Base-by-base conservation (phyloP, 2,797 vertebrate genomes). In the Oryzias sinensis region DNA sequence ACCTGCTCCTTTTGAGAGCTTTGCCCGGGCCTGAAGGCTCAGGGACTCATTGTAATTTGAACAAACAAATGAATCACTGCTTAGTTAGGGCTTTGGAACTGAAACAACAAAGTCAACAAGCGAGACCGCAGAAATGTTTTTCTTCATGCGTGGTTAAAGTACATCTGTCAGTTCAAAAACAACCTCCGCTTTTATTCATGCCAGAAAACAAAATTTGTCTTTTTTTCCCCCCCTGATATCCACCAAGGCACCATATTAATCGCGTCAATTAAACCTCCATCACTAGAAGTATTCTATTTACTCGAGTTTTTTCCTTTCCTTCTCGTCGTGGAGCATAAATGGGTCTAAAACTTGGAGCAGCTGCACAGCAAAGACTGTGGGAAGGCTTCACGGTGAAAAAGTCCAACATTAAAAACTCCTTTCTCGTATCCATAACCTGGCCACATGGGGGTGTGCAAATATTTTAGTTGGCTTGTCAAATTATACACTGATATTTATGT, bases 371-470 rank as follows among this genome's bases (percentile, higher is more conserved):
- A 80, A 72, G 64, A 65, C 75, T 78, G 17, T 3, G 43, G 27
- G 58, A 72, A 68, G 79, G 77, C 72, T 74, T 67, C 55, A 69
- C 85, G 76, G 86, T 84, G 73, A 82, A 85, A 85, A 88, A 89
- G 80, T 88, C 80, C 82, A 80, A 75, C 45, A 79, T 52, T 65
- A 88, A 82, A 87, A 91, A 91, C 93, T 89, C 92, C 76, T 83
- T 90, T 83, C 86, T 74, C 52, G 65, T 79, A 83, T 90, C 80
- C 59, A 71, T 88, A 78, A n/a, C 71, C 84, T 80, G 70, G 80
- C 85, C 82, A 83, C 93, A 94, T 93, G 87, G 93, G 33, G 93
- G 88, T 80, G 88, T 81, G 88, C 91, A 94, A 92, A 93, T 91
- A 92, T 84, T 88, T 83, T 74, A 80, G 64, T 90, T 91, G 91